A percentile compares a stretch with the other conserved stretches of the same genome.
Conservation (phyloP, 2,888 invertebrate species). For the Pecten maximus region DNA sequence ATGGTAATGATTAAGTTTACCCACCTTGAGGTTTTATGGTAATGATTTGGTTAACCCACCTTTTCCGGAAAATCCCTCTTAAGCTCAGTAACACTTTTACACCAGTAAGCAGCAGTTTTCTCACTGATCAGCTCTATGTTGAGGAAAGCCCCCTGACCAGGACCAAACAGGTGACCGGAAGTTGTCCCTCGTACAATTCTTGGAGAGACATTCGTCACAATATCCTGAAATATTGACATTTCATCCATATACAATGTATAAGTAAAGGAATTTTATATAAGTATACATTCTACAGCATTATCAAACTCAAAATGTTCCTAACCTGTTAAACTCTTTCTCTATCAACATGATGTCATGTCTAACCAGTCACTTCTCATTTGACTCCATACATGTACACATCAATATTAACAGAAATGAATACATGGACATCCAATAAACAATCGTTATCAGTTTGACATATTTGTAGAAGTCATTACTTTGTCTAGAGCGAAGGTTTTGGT, state of each 20-base stretch:
- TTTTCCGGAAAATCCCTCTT: slow-evolving; percentile 95
- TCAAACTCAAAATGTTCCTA: too few species aligned
- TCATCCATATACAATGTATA: neutral
- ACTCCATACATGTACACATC: too few species aligned
- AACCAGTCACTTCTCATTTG: too few species aligned
- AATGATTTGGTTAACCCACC: too few species aligned
- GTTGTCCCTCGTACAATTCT: slow-evolving; percentile 97
- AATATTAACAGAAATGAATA: too few species aligned
- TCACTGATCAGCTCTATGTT: slow-evolving; percentile 99
- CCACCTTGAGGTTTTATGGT: too few species aligned
- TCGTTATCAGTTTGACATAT: too few species aligned
- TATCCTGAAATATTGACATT: slow-evolving; percentile 86
- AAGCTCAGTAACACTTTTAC: slow-evolving; percentile 92
- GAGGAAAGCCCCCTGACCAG: slow-evolving; percentile 97
- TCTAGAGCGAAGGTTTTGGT: slow-evolving; percentile 98
- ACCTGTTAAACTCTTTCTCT: too few species aligned
- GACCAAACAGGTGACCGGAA: slow-evolving; percentile 94
- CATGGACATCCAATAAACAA: too few species aligned
- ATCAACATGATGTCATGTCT: too few species aligned
- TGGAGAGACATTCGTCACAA: slow-evolving; percentile 98
- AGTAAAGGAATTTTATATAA: neutral
- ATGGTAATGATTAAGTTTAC: too few species aligned
- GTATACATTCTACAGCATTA: neutral
- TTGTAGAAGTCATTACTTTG: slow-evolving; percentile 86
- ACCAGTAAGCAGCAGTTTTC: slow-evolving; percentile 97